Conservation (phyloP, 2,113 vertebrate genomes). For the Carollia perspicillata region DNA sequence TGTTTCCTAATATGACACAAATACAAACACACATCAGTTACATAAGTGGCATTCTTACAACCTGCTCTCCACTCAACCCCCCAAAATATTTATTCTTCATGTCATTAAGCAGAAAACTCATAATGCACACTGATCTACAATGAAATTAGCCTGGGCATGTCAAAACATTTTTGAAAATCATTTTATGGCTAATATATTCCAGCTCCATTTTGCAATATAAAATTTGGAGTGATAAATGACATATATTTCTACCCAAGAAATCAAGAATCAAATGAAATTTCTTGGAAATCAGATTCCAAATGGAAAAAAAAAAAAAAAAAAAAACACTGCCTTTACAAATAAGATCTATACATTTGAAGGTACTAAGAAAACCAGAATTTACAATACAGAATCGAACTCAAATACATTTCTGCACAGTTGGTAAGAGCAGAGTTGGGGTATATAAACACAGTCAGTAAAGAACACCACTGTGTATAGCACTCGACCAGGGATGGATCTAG, state of each 20-base stretch:
- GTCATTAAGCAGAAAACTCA: neutral
- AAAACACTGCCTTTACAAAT: neutral
- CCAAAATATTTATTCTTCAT: neutral
- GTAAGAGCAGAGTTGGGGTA: neutral
- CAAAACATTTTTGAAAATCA: neutral
- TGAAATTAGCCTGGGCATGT: neutral
- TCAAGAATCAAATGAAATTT: neutral
- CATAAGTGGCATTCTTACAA: neutral
- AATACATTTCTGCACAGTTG: neutral
- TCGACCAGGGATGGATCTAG: neutral
- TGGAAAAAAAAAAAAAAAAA: neutral
- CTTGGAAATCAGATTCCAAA: neutral
- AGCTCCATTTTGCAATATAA: neutral
- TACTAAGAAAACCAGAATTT: neutral
- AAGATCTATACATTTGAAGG: neutral
- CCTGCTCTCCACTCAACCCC: neutral
- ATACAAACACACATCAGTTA: neutral
- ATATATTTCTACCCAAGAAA: neutral
- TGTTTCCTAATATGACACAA: neutral
- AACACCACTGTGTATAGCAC: neutral
- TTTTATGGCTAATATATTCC: neutral
- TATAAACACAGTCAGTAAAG: neutral
- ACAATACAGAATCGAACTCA: neutral
- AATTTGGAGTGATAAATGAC: neutral
- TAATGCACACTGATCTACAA: neutral